A percentile compares a stretch with the other conserved stretches of the same genome.
phyloP scores from a whole-genome alignment of 2,113 vertebrate genomes.

The Labrus mixtus region DNA sequence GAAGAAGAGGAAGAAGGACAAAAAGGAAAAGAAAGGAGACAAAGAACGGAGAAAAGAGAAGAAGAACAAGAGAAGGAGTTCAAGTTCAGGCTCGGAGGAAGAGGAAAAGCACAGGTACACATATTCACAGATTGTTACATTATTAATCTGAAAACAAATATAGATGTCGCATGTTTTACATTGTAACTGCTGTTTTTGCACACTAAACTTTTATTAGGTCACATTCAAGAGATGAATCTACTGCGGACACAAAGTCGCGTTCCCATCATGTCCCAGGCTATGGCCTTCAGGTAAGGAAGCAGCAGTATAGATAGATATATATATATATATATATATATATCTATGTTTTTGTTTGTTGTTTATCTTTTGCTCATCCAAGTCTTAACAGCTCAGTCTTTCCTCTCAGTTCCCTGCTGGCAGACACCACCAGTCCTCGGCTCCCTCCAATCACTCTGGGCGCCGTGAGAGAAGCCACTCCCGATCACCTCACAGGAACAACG shows the following conservation, averaged over 20 bases:
- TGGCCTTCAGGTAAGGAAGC: slow-evolving; percentile 88
- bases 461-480: slow-evolving; percentile 72
- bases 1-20: slow-evolving; percentile 87
- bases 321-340: too few relatives aligned
- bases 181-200: too few relatives aligned
- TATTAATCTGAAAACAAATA: too few relatives aligned
- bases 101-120: slow-evolving; percentile 75
- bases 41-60: slow-evolving; percentile 87
- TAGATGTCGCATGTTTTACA: too few relatives aligned
- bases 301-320: background rate
- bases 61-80: slow-evolving; percentile 85
- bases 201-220: slow-evolving; percentile 67
- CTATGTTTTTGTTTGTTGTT: background rate
- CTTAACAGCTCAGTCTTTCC: background rate
- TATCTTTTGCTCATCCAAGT: background rate
- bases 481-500: slow-evolving; percentile 65
- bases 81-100: slow-evolving; percentile 82
- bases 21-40: slow-evolving; percentile 85
- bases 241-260: slow-evolving; percentile 59
- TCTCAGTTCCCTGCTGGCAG: slow-evolving; percentile 66
- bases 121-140: background rate
- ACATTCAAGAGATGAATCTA: slow-evolving; percentile 72
- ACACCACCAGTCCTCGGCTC: slow-evolving; percentile 54
- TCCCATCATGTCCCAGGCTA: slow-evolving; percentile 83
- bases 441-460: slow-evolving; percentile 41